Evolutionary conservation across 2,888 invertebrate genomes (phyloP), one percentile per base, ranked within the genome.

Genomic region (Hetaerina titia): DNA sequence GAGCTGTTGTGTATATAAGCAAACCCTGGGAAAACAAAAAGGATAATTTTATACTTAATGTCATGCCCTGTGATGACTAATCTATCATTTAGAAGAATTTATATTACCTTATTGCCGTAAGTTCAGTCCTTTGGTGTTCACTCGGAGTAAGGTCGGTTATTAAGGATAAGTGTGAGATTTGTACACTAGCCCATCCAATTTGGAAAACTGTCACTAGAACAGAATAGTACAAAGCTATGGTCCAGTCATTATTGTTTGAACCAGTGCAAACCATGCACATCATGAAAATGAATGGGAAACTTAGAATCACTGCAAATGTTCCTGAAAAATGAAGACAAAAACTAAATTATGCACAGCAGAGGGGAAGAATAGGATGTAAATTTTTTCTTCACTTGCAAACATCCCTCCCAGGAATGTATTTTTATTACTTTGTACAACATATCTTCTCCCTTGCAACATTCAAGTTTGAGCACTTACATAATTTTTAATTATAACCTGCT

Each of bases 101-200:
- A 31, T 31, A 31, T 69, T 97, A 98, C 98, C 98, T 97, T 96
- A 98, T 98, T 6, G 98, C 98, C 89, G 98, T 98, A 95, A 99
- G 97, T 96, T 98, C 98, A 1, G 98, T 97, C 95, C 99, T 97
- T 95, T 98, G 97, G 95, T 98, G 97, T 90, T 98, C 97, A 95
- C 97, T 97, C 90, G 98, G 97, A 0, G 98, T 98, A 95, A 99
- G 97, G 94, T 98, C 98, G 1, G 99, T 99, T 96, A 99, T 99
- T 96, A 99, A 98, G 0, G 99, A 98, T 95, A 99, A 97, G 97
- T 99, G 99, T 0, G 99, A 98, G 96, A 99, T 99, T 97, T 99
- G 99, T 2, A 98, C 98, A 13, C 98, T 97, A 0, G 99, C 99
- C 99, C 99, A 99, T 19, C 99, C 99, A 96, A 98, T 98, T 97